phyloP scores from a whole-genome alignment of 1,140 invertebrate species.

The Augochlora pura region DNA sequence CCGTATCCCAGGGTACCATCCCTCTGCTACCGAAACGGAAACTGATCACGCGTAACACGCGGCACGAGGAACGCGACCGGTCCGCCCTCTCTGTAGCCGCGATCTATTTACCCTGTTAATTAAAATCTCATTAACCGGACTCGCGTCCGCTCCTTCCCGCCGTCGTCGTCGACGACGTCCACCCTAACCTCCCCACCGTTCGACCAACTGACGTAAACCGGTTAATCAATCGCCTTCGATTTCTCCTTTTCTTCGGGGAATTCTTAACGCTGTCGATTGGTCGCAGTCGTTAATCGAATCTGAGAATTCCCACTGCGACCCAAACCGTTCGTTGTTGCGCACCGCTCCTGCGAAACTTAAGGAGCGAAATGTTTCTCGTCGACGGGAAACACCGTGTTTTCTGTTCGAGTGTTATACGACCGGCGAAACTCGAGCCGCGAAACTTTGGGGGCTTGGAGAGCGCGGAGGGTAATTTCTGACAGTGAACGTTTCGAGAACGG shows the following conservation, averaged over 20 bases:
- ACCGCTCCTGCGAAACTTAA: too few relatives aligned
- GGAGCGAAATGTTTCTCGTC: too few relatives aligned
- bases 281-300: background rate
- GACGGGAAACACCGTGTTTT: too few relatives aligned
- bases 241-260: conserved; percentile 1
- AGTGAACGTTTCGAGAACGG: too few relatives aligned
- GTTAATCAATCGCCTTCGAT: conserved; percentile 49
- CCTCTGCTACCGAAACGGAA: background rate
- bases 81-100: conserved; percentile 19
- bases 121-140: conserved; percentile 63
- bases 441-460: too few relatives aligned
- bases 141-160: conserved; percentile 18
- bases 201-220: conserved; percentile 53
- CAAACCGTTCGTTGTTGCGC: background rate
- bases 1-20: conserved; percentile 6
- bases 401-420: too few relatives aligned
- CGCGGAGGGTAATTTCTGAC: too few relatives aligned
- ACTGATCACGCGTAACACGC: conserved; percentile 3
- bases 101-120: conserved; percentile 63
- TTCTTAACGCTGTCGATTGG: background rate
- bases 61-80: background rate
- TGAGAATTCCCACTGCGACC: background rate
- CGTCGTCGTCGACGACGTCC: conserved; percentile 12
- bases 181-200: conserved; percentile 37
- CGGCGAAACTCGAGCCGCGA: too few relatives aligned